Evolutionary conservation across 2,888 invertebrate genomes (phyloP), one percentile per base, ranked within the genome.

Genomic region (Melitaea athalia): DNA sequence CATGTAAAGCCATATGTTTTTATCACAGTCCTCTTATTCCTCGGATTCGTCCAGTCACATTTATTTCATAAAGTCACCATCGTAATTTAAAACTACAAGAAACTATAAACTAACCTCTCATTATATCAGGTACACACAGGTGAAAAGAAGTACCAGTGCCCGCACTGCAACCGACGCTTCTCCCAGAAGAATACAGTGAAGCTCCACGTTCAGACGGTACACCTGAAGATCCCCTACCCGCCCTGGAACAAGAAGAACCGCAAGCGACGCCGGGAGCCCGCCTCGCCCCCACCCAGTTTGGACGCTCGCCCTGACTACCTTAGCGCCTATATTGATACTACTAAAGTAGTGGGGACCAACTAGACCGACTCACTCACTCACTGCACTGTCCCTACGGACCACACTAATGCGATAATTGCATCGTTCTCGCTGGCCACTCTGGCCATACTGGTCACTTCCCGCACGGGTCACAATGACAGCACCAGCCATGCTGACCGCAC

Each of bases 161-260:
- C 91, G 59, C 88, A 91, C 70, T 93, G 92, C 78, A 86, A 81
- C 77, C 87, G 92, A 0, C 88, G 92, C 11, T 93, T 92, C 79
- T 89, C 91, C 0, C 92, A 93, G 71, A 88, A 89, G 78, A 89
- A 87, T 52, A 91, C 92, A 0, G 89, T 92, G 64, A 93, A 93
- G 60, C 83, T 92, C 0, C 93, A 93, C 86, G 91, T 92, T 71
- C 92, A 92, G 68, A 92, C 92, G 0, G 92, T 92, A 0, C 92
- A 92, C 62, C 79, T 92, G 42, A 92, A 92, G 81, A 92, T 92
- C 73, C 92, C 92, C 0, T 92, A 92, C 82, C 90, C 91, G 49
- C 92, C 92, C 0, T 92, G 92, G 92, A 89, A 91, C 74, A 92
- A 92, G 82, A 91, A 90, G 79, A 92, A 91, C 67, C 75, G 91